Base-by-base conservation (phyloP, 2,113 vertebrate species). In the Gila orcuttii region DNA sequence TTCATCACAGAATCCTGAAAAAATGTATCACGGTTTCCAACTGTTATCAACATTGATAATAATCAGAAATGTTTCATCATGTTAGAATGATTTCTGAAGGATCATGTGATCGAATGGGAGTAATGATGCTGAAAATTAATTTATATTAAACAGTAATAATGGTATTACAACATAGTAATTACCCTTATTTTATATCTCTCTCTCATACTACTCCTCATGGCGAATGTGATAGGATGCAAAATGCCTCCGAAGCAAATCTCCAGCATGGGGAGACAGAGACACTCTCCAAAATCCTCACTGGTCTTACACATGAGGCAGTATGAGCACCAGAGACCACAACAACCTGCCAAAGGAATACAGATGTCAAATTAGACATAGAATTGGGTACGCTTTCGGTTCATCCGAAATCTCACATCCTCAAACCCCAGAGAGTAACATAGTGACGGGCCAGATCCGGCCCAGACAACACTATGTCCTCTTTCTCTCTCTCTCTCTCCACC, bases 231-330 rank as follows among this genome's bases (percentile, higher is more conserved):
- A 1, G 90, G 81, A 6, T 89, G 90, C 13, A 90, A 25, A 0
- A 68, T 1, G 4, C 21, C 0, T 1, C 36, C 23, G 36, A 36
- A 60, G 12, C 36, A 55, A 0, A 73, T 13, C 12, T 93, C 90
- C 90, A 93, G 73, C 74, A 93, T 83, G 19, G 92, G 92, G 77
- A 93, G 90, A 57, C 93, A 93, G 62, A 92, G 60, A 21, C 92
- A 91, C 79, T 93, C 93, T 45, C 91, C 92, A 62, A 91, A 91
- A 3, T 92, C 84, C 64, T 89, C 71, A 36, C 77, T 85, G 23
- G 91, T 90, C n/a, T 78, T 86, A 60, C 92, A 93, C 83, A 89
- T 88, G 79, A 93, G 86, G 39, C 90, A 91, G 0, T 86, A 91
- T 9, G 90, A 83, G 42, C 90, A 93, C 90, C 91, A 93, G 1